Base-by-base conservation (phyloP, 1,140 invertebrate species). In the Aphelenchoides fujianensis region DNA sequence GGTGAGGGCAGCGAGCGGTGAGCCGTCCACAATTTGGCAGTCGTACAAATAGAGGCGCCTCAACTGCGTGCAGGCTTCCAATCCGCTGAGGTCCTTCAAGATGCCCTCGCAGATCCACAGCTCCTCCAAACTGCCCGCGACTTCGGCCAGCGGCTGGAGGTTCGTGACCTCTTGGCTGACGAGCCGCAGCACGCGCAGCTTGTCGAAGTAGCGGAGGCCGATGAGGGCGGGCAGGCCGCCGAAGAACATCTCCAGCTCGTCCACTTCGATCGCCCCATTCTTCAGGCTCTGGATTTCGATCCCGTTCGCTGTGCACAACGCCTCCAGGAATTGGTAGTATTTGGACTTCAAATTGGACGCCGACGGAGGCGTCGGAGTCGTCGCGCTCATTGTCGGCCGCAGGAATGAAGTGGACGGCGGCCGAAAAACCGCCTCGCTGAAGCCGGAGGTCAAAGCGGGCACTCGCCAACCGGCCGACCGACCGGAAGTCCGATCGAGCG, bases 301-400 rank as follows among this genome's bases (percentile, higher is more conserved):
- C 28, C 74, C 79, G 71, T 80, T 80, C 3, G 78, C 62, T 57
- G 62, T 30, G 59, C 78, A 80, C 48, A 80, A 35, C 34, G 76
- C 71, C 53, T 80, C 78, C n/a, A 80, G 37, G 61, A 81, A 80
- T 63, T 80, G 77, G 68, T 79, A 79, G 52, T 80, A 80, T 34
- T 71, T 70, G 3, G 75, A 66, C 68, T 80, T 80, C 30, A 78
- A 69, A 63, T 70, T 72, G 2, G 64, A 31, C 2, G 12, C 23
- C 41, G 41, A 16, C 23, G 41, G 41, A n/a, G n/a, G n/a, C n/a
- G n/a, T n/a, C n/a, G n/a, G n/a, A n/a, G n/a, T n/a, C n/a, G n/a
- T n/a, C n/a, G n/a, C n/a, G n/a, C n/a, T n/a, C n/a, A n/a, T n/a
- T n/a, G n/a, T n/a, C n/a, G n/a, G n/a, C n/a, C n/a, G n/a, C n/a